Conservation (phyloP, 2,113 vertebrate genomes). For the Lathamus discolor region DNA sequence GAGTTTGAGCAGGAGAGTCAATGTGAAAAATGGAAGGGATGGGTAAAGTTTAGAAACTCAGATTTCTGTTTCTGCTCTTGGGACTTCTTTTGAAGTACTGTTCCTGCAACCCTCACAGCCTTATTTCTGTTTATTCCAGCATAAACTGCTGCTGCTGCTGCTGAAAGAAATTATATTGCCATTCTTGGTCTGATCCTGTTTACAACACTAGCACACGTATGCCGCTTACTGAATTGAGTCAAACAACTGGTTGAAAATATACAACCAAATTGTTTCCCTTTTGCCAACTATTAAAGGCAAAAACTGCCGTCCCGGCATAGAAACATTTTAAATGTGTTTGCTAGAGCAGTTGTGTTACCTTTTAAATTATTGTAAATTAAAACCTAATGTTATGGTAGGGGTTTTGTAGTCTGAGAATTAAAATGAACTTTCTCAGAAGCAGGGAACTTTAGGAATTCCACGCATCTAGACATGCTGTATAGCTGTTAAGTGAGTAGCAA, state of each 20-base stretch:
- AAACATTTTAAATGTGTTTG: neutral
- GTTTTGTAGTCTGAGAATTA: neutral
- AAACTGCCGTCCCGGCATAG: neutral
- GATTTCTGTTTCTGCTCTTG: neutral
- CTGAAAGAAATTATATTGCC: neutral
- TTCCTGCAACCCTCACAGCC: neutral
- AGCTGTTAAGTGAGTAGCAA: neutral
- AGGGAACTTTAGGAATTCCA: neutral
- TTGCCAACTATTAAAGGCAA: neutral
- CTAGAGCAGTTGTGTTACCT: neutral
- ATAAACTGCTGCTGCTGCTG: neutral
- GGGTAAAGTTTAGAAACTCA: neutral
- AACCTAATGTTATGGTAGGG: neutral
- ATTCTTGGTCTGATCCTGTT: neutral
- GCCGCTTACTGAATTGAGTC: neutral
- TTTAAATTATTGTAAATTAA: neutral
- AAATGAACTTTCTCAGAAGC: neutral
- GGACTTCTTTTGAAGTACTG: neutral
- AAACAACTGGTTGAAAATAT: neutral
- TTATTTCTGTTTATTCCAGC: neutral
- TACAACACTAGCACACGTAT: fast-evolving
- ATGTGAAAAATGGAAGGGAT: neutral
- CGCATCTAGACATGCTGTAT: neutral
- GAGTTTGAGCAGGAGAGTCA: neutral
- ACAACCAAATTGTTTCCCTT: neutral